Evolutionary conservation across 35 echinoderm and acorn worm genomes (phyloP).

Genomic region (Heliocidaris tuberculata): DNA sequence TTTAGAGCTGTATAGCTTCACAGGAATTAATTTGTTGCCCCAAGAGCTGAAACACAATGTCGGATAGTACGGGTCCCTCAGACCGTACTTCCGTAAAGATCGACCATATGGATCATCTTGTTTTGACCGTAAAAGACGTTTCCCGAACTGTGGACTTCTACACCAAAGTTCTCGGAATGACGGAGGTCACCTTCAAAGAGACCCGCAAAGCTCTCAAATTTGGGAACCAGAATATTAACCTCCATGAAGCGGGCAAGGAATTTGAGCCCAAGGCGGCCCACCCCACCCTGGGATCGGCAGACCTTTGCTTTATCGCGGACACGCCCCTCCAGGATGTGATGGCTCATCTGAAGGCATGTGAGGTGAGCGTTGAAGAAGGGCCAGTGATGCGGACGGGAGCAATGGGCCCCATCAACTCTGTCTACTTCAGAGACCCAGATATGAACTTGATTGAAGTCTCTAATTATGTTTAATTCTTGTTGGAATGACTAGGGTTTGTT

Average conservation of each 20-base stretch:
- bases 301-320: conserved; percentile 77
- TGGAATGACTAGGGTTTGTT: no score
- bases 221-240: conserved; percentile 91
- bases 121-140: conserved; percentile 75
- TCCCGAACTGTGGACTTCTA: conserved; percentile 70
- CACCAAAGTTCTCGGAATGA: conserved; percentile 81
- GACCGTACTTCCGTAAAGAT: conserved; percentile 39
- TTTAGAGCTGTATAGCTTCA: neutral
- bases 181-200: conserved; percentile 80
- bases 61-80: no score
- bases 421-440: conserved; percentile 92
- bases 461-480: conserved; percentile 57
- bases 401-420: conserved; percentile 82
- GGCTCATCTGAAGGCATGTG: conserved; percentile 56
- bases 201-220: conserved; percentile 86
- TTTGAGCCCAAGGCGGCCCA: conserved; percentile 82
- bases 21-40: neutral
- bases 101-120: conserved; percentile 80
- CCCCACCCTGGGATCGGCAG: conserved; percentile 84
- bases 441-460: conserved; percentile 88
- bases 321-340: conserved; percentile 63
- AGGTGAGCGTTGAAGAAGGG: conserved; percentile 75
- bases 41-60: neutral
- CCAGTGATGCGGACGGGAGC: conserved; percentile 89
- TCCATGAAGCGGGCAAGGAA: conserved; percentile 80